Evolutionary conservation across 2,888 invertebrate species (phyloP), one percentile per base, ranked within the genome.

Genomic region (Drosophila prolongata): DNA sequence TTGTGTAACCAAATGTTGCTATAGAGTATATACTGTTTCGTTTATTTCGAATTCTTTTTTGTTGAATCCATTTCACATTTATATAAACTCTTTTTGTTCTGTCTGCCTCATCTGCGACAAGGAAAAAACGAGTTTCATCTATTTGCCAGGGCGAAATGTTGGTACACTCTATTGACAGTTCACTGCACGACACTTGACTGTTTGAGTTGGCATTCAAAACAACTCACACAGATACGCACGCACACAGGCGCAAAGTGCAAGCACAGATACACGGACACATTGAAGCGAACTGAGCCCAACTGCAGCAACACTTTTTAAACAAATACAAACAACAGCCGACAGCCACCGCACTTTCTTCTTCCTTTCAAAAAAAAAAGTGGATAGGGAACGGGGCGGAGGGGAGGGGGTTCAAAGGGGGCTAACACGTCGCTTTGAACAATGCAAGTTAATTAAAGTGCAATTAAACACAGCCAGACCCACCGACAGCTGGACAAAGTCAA

Each of bases 131-230:
- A 73, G 78, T 53, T 78, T 24, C 38, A 37, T 40, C 54, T 66
- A 56, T 65, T 67, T 64, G 66, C 55, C 35, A 37, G 49, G 49
- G 65, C 65, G 66, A 67, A 64, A 64, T 71, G 71, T 70, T 70
- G 64, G 80, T 78, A 80, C 80, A 84, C 77, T 81, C 80, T 86
- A 84, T 84, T 86, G 83, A 86, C 86, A 84, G 83, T 86, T 84
- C 83, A 85, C 84, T 86, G 86, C 84, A 83, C 84, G 81, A 86
- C 86, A 84, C 84, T 86, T 84, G 83, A 84, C 85, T 84, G 85
- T 84, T 84, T 84, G 83, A 82, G 83, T 85, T 85, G 78, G 83
- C 83, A 83, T 85, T 83, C 82, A 85, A 80, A 83, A 75, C 82
- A 83, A 74, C 76, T 75, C 75, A 61, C 44, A 57, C 52, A 73